Percentiles rank a stretch among this genome's conserved stretches.
Evolutionary conservation across 2,888 invertebrate genomes (phyloP).

Genomic region (Agrypnus murinus): DNA sequence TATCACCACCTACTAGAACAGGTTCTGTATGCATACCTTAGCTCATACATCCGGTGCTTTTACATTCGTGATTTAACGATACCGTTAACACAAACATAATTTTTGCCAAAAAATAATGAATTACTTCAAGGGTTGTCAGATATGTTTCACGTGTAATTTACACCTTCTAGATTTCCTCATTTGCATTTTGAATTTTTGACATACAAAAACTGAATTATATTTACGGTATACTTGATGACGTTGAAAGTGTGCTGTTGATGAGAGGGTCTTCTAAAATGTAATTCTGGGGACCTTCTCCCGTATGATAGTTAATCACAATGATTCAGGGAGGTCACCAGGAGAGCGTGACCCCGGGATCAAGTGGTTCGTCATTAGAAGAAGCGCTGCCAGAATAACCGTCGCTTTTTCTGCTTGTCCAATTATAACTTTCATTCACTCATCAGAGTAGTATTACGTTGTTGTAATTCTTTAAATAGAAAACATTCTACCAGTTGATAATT

Average conservation of each 20-base stretch:
- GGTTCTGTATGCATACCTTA: slow-evolving; percentile 41
- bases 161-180: too few relatives aligned
- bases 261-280: background rate
- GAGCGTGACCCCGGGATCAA: slow-evolving; percentile 66
- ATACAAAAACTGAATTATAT: too few relatives aligned
- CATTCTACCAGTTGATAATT: slow-evolving; percentile 20
- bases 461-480: slow-evolving; percentile 35
- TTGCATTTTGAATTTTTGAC: too few relatives aligned
- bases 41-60: slow-evolving; percentile 33
- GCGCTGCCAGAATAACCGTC: slow-evolving; percentile 51
- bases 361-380: slow-evolving; percentile 64
- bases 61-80: background rate
- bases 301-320: slow-evolving; percentile 49
- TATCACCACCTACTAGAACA: slow-evolving; percentile 42
- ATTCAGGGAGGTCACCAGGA: slow-evolving; percentile 63
- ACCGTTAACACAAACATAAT: background rate
- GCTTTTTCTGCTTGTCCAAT: slow-evolving; percentile 51
- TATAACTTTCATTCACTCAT: slow-evolving; percentile 54
- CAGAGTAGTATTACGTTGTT: slow-evolving; percentile 36
- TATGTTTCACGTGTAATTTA: too few relatives aligned
- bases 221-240: too few relatives aligned
- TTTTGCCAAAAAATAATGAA: too few relatives aligned
- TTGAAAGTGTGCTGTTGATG: background rate
- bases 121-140: too few relatives aligned
- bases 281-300: slow-evolving; percentile 11